phyloP scores from a whole-genome alignment of 64 coral and sea anemone species.

The Cladopsammia gracilis region DNA sequence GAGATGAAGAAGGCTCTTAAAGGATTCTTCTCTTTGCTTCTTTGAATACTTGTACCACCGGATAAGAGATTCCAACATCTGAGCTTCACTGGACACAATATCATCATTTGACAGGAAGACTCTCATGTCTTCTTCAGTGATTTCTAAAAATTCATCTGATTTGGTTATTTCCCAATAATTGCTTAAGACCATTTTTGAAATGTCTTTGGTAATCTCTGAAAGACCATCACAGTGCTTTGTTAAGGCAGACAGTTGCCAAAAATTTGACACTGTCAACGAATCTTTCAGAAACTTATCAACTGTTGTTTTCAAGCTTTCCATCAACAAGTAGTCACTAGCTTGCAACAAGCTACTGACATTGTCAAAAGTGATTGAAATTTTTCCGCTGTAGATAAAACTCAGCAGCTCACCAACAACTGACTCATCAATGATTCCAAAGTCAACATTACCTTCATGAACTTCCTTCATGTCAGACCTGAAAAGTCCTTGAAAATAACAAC shows the following conservation, averaged over 20 bases:
- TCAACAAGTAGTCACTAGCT: conserved; percentile 36
- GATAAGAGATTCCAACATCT: conserved; percentile 38
- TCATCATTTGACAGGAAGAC: conserved; percentile 44
- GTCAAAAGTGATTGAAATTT: conserved; percentile 19
- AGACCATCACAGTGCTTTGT: conserved; percentile 13
- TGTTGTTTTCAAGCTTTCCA: conserved; percentile 21
- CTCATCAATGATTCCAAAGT: conserved; percentile 48
- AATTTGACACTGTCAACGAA: not conserved
- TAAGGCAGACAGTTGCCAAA: conserved; percentile 16
- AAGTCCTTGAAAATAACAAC: conserved; percentile 48
- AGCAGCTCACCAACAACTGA: not conserved
- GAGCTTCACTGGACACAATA: conserved; percentile 39
- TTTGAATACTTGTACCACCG: conserved; percentile 29
- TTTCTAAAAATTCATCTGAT: not conserved
- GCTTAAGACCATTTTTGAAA: not conserved
- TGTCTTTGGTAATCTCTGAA: conserved; percentile 12
- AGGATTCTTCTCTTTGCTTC: conserved; percentile 13
- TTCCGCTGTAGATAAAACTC: conserved; percentile 22
- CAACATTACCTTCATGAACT: conserved; percentile 35
- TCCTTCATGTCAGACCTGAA: conserved; percentile 41
- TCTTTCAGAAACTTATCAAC: conserved; percentile 34
- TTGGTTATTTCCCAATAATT: conserved; percentile 14
- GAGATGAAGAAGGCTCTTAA: conserved; percentile 28
- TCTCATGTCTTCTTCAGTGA: conserved; percentile 16
- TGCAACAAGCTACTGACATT: conserved; percentile 28